Conservation (phyloP, 1,140 invertebrate genomes). For the Meloidogyne chitwoodi region DNA sequence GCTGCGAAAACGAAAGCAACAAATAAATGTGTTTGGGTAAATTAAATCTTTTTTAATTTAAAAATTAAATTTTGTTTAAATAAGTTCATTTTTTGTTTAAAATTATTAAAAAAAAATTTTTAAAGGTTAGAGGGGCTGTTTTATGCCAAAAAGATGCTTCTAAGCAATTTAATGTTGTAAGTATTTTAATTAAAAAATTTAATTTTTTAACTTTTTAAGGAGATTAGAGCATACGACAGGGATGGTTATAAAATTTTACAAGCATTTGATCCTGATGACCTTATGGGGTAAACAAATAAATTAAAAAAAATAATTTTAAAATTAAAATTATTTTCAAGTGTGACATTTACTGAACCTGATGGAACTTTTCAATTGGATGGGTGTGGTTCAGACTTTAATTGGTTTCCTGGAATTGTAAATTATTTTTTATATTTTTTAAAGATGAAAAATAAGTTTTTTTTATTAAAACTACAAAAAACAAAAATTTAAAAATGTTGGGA, state of each 20-base stretch:
- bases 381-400: slow-evolving; percentile 53
- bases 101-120: too few relatives aligned
- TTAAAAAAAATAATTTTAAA: neutral
- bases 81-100: too few relatives aligned
- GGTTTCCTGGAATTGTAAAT: slow-evolving; percentile 48
- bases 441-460: neutral
- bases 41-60: neutral
- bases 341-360: slow-evolving; percentile 52
- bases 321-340: slow-evolving; percentile 23
- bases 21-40: slow-evolving; percentile 15
- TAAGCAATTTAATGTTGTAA: slow-evolving; percentile 33
- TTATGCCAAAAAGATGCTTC: slow-evolving; percentile 25
- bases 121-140: slow-evolving; percentile 29
- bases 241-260: slow-evolving; percentile 33
- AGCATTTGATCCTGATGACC: slow-evolving; percentile 36
- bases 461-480: neutral
- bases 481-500: neutral
- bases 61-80: neutral
- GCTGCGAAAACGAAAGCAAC: neutral
- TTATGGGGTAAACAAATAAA: slow-evolving; percentile 35
- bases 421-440: slow-evolving; percentile 25
- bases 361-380: slow-evolving; percentile 53
- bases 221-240: slow-evolving; percentile 36
- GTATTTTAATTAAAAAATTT: neutral
- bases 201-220: neutral